Percentiles rank a stretch among this genome's conserved stretches.
Conservation (phyloP, 2,888 invertebrate genomes). For the Lithodes maja region DNA sequence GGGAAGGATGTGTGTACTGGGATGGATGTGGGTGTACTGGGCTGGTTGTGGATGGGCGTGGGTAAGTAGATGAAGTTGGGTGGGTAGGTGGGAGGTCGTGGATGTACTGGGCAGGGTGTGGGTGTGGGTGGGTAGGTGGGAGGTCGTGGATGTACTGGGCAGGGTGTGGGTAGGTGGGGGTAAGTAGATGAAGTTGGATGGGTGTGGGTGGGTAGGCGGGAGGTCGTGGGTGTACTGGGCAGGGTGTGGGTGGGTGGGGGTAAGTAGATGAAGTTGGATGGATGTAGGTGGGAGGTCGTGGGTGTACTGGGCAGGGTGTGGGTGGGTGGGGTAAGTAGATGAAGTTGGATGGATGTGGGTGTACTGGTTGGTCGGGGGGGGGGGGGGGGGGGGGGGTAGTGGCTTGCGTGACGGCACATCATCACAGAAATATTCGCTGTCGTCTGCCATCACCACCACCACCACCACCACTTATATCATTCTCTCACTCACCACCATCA, state of each 20-base stretch:
- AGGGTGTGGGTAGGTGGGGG: not conserved
- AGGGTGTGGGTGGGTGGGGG: not conserved
- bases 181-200: not conserved
- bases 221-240: not conserved
- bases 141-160: not conserved
- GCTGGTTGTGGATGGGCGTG: no score
- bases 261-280: not conserved
- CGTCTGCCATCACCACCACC: not conserved
- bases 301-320: not conserved
- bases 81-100: no score
- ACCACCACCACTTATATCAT: not conserved
- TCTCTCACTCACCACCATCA: not conserved
- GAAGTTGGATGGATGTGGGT: not conserved
- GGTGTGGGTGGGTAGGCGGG: not conserved
- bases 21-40: no score
- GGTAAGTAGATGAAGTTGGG: no score
- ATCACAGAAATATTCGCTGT: slow-evolving; percentile 1
- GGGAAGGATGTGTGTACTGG: no score
- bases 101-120: not conserved
- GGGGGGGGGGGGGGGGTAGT: not conserved
- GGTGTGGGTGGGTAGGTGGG: not conserved
- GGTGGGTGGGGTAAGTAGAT: not conserved
- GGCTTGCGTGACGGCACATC: slow-evolving; percentile 1
- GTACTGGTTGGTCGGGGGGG: not conserved
- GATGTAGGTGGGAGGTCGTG: not conserved